A percentile compares a stretch with the other conserved stretches of the same genome.
Evolutionary conservation across 2,797 vertebrate genomes (phyloP).

Genomic region (Pterois miles): DNA sequence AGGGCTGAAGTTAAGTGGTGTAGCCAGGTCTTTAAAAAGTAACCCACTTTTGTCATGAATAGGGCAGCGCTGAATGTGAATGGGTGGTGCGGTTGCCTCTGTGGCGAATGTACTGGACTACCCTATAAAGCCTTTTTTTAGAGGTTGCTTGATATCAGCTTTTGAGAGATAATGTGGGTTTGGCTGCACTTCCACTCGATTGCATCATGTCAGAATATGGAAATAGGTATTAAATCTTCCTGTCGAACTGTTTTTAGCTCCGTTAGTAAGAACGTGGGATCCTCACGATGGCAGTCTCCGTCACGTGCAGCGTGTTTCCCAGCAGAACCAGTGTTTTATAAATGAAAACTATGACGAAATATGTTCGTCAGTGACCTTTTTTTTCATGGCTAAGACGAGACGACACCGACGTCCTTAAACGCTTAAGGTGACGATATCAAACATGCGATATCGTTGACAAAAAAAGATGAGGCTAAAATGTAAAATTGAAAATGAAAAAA

Average conservation of each 20-base stretch:
- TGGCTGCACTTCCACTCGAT: background rate
- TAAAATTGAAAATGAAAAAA: no score
- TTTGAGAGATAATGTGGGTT: background rate
- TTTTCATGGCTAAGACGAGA: no score
- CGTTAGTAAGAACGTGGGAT: background rate
- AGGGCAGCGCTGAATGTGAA: constrained; percentile 25
- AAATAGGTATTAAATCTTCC: background rate
- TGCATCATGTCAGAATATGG: background rate
- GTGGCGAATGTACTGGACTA: constrained; percentile 11
- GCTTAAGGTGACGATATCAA: no score
- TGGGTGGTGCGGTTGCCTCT: constrained; percentile 21
- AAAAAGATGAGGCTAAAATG: no score
- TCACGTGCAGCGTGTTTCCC: background rate
- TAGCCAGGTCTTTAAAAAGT: constrained; percentile 62
- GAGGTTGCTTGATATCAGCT: background rate
- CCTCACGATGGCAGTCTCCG: background rate
- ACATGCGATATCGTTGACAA: no score
- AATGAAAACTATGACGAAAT: no score
- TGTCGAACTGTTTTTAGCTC: no score
- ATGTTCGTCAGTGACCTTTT: no score
- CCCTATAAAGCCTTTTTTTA: constrained; percentile 18
- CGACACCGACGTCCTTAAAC: no score
- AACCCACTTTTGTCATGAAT: constrained; percentile 53
- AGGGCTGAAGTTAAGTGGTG: constrained; percentile 50
- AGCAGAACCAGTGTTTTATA: no score